Conservation (phyloP, 2,113 vertebrate genomes). For the Anoplopoma fimbria region DNA sequence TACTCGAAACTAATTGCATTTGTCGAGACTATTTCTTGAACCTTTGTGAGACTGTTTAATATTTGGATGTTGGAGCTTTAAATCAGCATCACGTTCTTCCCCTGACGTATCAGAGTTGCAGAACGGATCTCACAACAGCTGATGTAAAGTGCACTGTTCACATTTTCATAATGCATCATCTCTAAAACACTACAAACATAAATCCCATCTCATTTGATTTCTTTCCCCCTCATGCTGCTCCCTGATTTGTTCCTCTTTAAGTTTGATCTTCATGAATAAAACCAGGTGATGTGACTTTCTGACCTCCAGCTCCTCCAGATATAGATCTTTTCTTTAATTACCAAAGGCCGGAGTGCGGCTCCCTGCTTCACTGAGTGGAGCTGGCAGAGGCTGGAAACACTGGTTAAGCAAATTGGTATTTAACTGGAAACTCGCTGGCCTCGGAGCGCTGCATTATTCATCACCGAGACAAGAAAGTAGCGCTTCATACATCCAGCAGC, state of each 20-base stretch:
- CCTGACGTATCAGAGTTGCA: background rate
- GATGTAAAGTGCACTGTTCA: background rate
- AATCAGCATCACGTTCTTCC: background rate
- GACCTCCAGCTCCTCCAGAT: constrained; percentile 28
- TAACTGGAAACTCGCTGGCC: constrained; percentile 86
- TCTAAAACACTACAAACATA: background rate
- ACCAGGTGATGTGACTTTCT: background rate
- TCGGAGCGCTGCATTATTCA: constrained; percentile 86
- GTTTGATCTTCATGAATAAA: constrained; percentile 4
- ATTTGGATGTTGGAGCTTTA: background rate
- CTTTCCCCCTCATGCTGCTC: background rate
- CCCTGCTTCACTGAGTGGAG: constrained; percentile 69
- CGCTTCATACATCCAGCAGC: constrained; percentile 73
- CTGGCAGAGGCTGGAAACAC: constrained; percentile 83
- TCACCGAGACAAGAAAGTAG: constrained; percentile 82
- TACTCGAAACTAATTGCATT: too few relatives aligned
- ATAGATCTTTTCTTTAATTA: constrained; percentile 64
- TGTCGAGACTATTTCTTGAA: too few relatives aligned
- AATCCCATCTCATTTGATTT: background rate
- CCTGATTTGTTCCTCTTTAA: constrained; percentile 3
- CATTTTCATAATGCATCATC: background rate
- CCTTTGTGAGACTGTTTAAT: background rate
- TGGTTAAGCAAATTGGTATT: constrained; percentile 90
- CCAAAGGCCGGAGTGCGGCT: constrained; percentile 51
- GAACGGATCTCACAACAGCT: background rate